These are phyloP conservation scores for Porites lobata DNA, from an alignment of 92 coral and sea anemone genomes.

Conservation along the genomic window DNA sequence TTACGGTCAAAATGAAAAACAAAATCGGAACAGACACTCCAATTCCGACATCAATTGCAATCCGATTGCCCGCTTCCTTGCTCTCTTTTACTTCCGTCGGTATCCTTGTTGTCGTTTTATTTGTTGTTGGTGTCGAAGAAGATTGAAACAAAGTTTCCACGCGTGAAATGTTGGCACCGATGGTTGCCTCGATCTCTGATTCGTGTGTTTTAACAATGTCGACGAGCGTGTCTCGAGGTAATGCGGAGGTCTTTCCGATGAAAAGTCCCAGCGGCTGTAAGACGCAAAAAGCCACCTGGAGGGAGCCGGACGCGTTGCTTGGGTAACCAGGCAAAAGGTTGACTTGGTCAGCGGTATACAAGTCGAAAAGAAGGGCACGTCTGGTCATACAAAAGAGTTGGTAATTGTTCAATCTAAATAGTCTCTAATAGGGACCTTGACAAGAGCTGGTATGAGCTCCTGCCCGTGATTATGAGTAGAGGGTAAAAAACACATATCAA, in stretches of 20 bases:
- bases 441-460: too few relatives aligned
- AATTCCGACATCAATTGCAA: neutral
- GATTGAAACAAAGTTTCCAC: neutral
- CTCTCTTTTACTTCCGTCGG: neutral
- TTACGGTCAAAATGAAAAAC: neutral
- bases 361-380: neutral
- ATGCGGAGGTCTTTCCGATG: neutral
- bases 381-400: neutral
- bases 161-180: neutral
- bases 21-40: neutral
- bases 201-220: neutral
- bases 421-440: too few relatives aligned
- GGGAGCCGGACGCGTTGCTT: neutral
- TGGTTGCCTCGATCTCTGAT: neutral
- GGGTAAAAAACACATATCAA: too few relatives aligned
- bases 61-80: neutral
- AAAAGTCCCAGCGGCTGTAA: neutral
- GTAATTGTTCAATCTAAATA: too few relatives aligned
- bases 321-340: neutral
- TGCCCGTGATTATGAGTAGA: too few relatives aligned
- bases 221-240: neutral
- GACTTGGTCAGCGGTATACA: constrained; percentile 8
- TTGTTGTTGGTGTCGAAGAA: neutral
- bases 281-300: neutral
- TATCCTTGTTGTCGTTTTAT: neutral